Evolutionary conservation across 30 jellyfish, hydroid and myxozoan genomes (phyloP), one percentile per base, ranked within the genome.

Genomic region (Rhopilema esculentum): DNA sequence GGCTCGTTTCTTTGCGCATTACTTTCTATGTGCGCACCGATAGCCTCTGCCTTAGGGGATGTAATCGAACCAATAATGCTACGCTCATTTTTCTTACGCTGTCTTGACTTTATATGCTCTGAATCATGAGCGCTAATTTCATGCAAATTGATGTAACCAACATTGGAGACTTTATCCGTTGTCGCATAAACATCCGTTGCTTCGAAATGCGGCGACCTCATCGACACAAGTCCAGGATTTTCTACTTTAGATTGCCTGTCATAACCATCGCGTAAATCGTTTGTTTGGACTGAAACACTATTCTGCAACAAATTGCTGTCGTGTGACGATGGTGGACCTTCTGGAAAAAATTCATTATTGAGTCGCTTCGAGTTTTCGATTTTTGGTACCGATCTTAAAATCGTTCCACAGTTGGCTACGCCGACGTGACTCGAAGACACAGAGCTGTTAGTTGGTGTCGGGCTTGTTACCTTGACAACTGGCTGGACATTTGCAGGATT

Each of bases 361-460:
- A 88, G 81, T 22, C 97, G 18, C 30, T 88, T 71, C 20, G 89
- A 51, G 33, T 74, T 80, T 1, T 80, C 86, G 20, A 88, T 57
- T 49, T 71, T 74, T 2, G 85, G 82, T 23, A 64, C 16, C 30
- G 96, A 50, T 0, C 51, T 64, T 1, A 62, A 19, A 64, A 63
- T 24, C 51, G 23, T 27, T 29, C 52, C 49, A 50, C 51, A 27
- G 16, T 1, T 30, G 20, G 52, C 77, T 9, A 28, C 8, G 27
- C 27, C 53, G 20, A 62, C 69, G 40, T 49, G 69, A 16, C 80
- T 26, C 2, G 92, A 70, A 9, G 92, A 69, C 2, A 79, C 85
- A 0, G 92, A 88, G 90, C 92, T 79, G 64, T 73, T 69, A 9
- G 89, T 85, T 8, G 90, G 97, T 6, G 97, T 84, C 49, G 97